These are phyloP conservation scores for Cantharis rufa DNA, from an alignment of 2,888 invertebrate species.

Conservation along the genomic window DNA sequence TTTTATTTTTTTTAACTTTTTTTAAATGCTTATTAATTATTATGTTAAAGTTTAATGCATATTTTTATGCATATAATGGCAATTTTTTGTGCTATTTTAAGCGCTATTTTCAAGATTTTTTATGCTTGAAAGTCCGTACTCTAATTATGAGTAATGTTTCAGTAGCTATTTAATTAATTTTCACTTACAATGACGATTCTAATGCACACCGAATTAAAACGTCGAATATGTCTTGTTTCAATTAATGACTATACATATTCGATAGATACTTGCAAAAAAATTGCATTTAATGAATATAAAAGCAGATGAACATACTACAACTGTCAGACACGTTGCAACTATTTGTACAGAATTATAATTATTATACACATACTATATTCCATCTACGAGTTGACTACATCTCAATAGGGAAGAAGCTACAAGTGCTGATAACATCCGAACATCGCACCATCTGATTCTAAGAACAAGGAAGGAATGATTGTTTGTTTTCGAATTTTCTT, in stretches of 20 bases:
- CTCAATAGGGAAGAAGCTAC: constrained; percentile 1
- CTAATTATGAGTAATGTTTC: constrained; percentile 3
- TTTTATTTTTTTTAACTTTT: too few species aligned
- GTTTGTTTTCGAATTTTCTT: neutral
- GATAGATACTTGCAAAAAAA: neutral
- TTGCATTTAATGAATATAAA: neutral
- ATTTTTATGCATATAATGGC: too few species aligned
- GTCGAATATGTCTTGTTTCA: neutral
- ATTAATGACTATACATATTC: neutral
- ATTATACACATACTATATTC: constrained; percentile 10
- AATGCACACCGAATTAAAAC: neutral
- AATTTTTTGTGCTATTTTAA: too few species aligned
- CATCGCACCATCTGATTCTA: neutral
- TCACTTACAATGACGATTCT: neutral
- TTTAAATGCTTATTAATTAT: too few species aligned
- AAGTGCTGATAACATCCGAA: neutral
- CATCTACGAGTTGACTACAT: neutral
- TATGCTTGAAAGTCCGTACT: too few species aligned
- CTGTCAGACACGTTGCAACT: constrained; percentile 25
- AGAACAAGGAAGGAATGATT: neutral
- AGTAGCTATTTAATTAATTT: constrained; percentile 1
- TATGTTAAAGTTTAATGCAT: too few species aligned
- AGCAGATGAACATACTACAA: constrained; percentile 11
- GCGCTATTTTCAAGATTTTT: too few species aligned
- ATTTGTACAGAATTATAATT: constrained; percentile 23